Evolutionary conservation across 2,797 vertebrate genomes (phyloP).

Genomic region (Vultur gryphus): DNA sequence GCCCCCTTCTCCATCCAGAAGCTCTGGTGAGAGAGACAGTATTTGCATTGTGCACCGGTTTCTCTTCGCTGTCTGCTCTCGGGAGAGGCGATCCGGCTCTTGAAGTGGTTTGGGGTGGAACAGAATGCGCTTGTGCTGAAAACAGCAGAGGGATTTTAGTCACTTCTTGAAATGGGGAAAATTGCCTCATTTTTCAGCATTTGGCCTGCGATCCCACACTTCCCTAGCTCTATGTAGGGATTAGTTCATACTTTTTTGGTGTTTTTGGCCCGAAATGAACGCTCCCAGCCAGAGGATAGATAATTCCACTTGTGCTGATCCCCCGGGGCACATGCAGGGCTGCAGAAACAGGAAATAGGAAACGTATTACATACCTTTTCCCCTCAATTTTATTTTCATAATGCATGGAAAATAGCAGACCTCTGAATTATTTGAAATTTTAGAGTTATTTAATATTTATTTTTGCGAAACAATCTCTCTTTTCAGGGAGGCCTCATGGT

Average conservation of each 20-base stretch:
- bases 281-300: slow-evolving; percentile 80
- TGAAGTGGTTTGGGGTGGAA: slow-evolving; percentile 59
- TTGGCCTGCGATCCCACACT: slow-evolving; percentile 52
- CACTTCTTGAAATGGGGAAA: slow-evolving; percentile 53
- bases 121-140: slow-evolving; percentile 49
- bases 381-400: slow-evolving; percentile 65
- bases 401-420: slow-evolving; percentile 55
- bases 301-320: slow-evolving; percentile 69
- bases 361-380: slow-evolving; percentile 81
- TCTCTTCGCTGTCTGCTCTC: background rate
- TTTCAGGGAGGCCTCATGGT: background rate
- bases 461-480: slow-evolving; percentile 32
- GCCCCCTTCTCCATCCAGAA: background rate
- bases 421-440: slow-evolving; percentile 54
- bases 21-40: background rate
- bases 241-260: slow-evolving; percentile 80
- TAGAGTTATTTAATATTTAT: slow-evolving; percentile 63
- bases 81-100: background rate
- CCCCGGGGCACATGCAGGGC: slow-evolving; percentile 59
- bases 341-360: slow-evolving; percentile 86
- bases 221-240: slow-evolving; percentile 62
- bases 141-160: slow-evolving; percentile 54
- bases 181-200: slow-evolving; percentile 64
- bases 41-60: background rate
- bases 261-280: slow-evolving; percentile 77